A percentile compares a stretch with the other conserved stretches of the same genome.
Evolutionary conservation across 2,113 vertebrate genomes (phyloP).

Genomic region (Scartelaos histophorus): DNA sequence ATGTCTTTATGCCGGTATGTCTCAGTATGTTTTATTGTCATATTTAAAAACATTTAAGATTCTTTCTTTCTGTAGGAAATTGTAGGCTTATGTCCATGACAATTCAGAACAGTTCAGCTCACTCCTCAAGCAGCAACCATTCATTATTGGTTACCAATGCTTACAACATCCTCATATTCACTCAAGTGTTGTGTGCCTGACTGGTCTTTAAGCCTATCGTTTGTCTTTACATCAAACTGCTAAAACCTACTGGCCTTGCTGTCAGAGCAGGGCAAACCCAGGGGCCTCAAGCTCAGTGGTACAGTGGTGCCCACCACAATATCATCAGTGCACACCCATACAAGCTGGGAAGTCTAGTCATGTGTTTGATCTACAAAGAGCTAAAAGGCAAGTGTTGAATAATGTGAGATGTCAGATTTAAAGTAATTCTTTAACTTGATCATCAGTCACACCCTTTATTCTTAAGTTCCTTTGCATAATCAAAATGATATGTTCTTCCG

Average conservation of each 20-base stretch:
- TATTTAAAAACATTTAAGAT: background rate
- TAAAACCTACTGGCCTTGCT: slow-evolving; percentile 41
- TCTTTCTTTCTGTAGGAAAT: slow-evolving; percentile 30
- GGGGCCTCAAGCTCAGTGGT: slow-evolving; percentile 16
- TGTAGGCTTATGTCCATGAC: slow-evolving; percentile 9
- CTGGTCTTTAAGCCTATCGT: slow-evolving; percentile 59
- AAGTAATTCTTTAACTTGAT: background rate
- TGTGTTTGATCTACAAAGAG: slow-evolving; percentile 14
- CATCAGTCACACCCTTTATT: slow-evolving; percentile 21
- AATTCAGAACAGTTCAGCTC: slow-evolving; percentile 9
- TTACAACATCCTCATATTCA: slow-evolving; percentile 18
- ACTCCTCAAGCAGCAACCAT: slow-evolving; percentile 32
- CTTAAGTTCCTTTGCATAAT: slow-evolving; percentile 28
- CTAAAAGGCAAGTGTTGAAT: slow-evolving; percentile 22
- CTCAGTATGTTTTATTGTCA: background rate
- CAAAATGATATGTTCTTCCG: slow-evolving; percentile 15
- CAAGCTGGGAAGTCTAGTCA: slow-evolving; percentile 24
- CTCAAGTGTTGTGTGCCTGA: slow-evolving; percentile 44
- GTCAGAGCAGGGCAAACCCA: slow-evolving; percentile 52
- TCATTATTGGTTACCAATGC: slow-evolving; percentile 28
- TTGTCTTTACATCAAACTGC: slow-evolving; percentile 55
- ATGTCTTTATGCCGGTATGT: background rate
- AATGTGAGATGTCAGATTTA: background rate
- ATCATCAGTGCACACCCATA: slow-evolving; percentile 19
- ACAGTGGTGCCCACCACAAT: slow-evolving; percentile 15